Percentiles rank a stretch among this genome's conserved stretches.
Evolutionary conservation across 2,113 vertebrate genomes (phyloP).

Genomic region (Lynx canadensis): DNA sequence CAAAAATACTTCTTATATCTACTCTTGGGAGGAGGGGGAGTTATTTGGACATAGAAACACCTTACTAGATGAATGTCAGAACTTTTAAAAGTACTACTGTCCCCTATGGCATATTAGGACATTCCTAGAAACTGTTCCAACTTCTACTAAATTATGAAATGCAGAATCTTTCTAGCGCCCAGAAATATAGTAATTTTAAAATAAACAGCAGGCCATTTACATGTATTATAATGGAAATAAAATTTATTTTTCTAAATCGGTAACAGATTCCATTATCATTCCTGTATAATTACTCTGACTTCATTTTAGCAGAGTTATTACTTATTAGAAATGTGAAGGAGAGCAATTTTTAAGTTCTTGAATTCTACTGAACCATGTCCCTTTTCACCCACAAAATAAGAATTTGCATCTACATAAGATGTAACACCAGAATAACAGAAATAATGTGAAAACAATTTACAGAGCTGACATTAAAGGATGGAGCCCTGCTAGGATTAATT

Average conservation of each 20-base stretch:
- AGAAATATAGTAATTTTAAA: slow-evolving; percentile 66
- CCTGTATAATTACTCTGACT: slow-evolving; percentile 60
- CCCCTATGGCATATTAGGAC: slow-evolving; percentile 35
- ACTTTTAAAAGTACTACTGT: slow-evolving; percentile 55
- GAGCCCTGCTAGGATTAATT: slow-evolving; percentile 46
- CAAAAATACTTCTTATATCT: slow-evolving; percentile 48
- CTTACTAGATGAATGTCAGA: slow-evolving; percentile 46
- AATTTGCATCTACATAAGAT: slow-evolving; percentile 42
- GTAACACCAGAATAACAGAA: slow-evolving; percentile 15
- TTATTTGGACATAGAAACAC: slow-evolving; percentile 51
- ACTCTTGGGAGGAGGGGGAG: background rate
- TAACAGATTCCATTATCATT: slow-evolving; percentile 58
- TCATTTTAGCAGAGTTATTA: slow-evolving; percentile 34
- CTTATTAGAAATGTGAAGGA: slow-evolving; percentile 48
- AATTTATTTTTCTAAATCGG: slow-evolving; percentile 55
- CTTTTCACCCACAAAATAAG: slow-evolving; percentile 57
- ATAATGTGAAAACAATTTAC: slow-evolving; percentile 59
- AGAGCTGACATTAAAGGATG: slow-evolving; percentile 48
- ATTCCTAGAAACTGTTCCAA: slow-evolving; percentile 45
- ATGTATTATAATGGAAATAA: slow-evolving; percentile 58
- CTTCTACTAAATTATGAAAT: slow-evolving; percentile 52
- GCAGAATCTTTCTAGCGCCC: background rate
- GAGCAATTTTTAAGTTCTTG: slow-evolving; percentile 65
- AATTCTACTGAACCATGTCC: slow-evolving; percentile 57
- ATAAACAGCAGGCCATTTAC: slow-evolving; percentile 21